These are phyloP conservation scores for Priapulus caudatus DNA, from an alignment of 2,888 invertebrate genomes.

Conservation along the genomic window DNA sequence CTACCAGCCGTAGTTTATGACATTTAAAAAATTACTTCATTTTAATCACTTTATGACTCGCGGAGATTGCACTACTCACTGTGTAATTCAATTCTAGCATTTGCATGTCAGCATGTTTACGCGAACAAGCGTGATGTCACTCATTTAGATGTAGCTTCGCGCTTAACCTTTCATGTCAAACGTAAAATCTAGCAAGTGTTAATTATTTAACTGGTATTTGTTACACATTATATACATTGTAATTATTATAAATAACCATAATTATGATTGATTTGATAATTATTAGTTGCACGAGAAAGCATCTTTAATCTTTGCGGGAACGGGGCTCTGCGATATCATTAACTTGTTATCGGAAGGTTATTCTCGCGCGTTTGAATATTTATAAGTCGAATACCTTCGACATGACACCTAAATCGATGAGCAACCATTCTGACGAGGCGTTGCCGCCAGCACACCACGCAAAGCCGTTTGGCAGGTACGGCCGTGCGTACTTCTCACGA, in stretches of 20 bases:
- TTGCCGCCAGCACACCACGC: slow-evolving; percentile 45
- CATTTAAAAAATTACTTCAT: no score
- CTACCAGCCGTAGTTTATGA: no score
- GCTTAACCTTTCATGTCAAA: slow-evolving; percentile 11
- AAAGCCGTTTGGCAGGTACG: slow-evolving; percentile 40
- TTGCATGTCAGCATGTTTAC: no score
- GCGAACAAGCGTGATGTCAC: no score
- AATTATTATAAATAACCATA: no score
- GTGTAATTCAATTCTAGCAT: no score
- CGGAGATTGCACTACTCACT: no score
- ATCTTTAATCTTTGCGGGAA: background rate
- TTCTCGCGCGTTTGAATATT: background rate
- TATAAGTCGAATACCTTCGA: slow-evolving; percentile 37
- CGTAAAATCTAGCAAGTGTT: slow-evolving; percentile 5
- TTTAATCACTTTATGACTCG: no score
- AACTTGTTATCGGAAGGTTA: background rate
- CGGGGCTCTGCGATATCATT: background rate
- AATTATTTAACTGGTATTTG: slow-evolving; percentile 8
- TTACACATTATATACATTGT: slow-evolving; percentile 12
- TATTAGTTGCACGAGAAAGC: no score
- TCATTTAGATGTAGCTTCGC: background rate
- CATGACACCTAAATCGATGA: slow-evolving; percentile 43
- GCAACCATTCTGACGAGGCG: slow-evolving; percentile 43
- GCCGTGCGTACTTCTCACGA: slow-evolving; percentile 41
- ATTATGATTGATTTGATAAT: no score